phyloP scores from a whole-genome alignment of 2,888 invertebrate species.

The Anarsia innoxiella region DNA sequence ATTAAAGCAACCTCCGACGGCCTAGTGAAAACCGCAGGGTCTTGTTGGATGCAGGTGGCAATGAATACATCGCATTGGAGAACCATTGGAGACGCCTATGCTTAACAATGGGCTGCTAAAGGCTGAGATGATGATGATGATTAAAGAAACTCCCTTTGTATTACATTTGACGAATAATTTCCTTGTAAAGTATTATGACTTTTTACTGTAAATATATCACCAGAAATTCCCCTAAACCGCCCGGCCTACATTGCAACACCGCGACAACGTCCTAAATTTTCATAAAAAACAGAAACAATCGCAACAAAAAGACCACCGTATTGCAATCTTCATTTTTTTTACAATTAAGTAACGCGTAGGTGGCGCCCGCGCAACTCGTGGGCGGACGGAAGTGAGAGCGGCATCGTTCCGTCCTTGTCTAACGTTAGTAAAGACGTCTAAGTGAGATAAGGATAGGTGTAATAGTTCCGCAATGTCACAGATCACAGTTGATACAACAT shows the following conservation, averaged over 20 bases:
- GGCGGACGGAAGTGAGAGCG: conserved; percentile 75
- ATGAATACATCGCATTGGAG: no score
- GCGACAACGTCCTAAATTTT: conserved; percentile 26
- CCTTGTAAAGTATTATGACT: no score
- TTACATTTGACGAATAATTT: no score
- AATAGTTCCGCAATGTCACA: conserved; percentile 58
- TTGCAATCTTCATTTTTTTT: conserved; percentile 47
- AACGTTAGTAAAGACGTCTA: conserved; percentile 35
- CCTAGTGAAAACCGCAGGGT: no score
- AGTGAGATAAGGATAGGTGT: conserved; percentile 40
- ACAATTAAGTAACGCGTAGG: conserved; percentile 61
- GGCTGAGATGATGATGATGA: no score
- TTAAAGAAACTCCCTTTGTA: no score
- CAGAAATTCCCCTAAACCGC: no score
- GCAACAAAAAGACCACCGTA: conserved; percentile 49
- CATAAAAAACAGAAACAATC: conserved; percentile 36
- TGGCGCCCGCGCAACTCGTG: conserved; percentile 49
- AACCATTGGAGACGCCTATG: no score
- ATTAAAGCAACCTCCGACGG: no score
- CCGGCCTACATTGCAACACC: conserved; percentile 35
- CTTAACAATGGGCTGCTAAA: no score
- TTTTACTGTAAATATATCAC: no score
- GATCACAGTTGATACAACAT: conserved; percentile 50
- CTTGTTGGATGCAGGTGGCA: no score
- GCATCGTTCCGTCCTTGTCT: conserved; percentile 55